A percentile compares a stretch with the other conserved stretches of the same genome.
Evolutionary conservation across 1,140 invertebrate species (phyloP).

Genomic region (Lepidurus couesii): DNA sequence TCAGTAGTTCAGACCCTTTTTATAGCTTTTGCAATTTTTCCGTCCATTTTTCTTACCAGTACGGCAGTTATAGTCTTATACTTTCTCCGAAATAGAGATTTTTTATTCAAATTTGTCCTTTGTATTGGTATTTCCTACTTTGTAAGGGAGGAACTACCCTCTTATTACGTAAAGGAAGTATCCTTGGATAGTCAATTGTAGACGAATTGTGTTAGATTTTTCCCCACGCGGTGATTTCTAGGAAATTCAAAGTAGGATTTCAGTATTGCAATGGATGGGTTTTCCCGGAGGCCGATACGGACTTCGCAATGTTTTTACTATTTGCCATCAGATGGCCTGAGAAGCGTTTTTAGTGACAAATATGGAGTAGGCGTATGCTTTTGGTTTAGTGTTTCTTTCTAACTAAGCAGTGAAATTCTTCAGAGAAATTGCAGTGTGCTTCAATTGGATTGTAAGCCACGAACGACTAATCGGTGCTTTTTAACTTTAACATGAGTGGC

Average conservation of each 20-base stretch:
- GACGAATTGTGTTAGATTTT: too few relatives aligned
- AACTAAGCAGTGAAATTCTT: background rate
- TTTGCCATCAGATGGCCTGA: background rate
- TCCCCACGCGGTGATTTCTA: too few relatives aligned
- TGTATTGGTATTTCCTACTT: too few relatives aligned
- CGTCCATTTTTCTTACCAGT: background rate
- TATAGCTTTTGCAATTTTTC: background rate
- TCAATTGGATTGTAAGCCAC: background rate
- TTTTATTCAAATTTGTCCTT: too few relatives aligned
- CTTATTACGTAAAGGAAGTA: too few relatives aligned
- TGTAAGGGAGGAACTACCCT: too few relatives aligned
- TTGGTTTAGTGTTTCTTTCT: background rate
- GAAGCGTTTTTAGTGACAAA: background rate
- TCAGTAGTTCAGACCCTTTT: too few relatives aligned
- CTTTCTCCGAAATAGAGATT: too few relatives aligned
- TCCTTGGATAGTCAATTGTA: too few relatives aligned
- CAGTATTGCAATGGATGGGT: background rate
- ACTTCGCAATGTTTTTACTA: background rate
- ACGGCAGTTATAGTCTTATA: too few relatives aligned
- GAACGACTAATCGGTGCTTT: background rate
- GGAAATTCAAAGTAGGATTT: too few relatives aligned
- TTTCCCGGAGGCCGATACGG: background rate
- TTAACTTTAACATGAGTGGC: background rate
- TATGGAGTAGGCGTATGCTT: constrained; percentile 17
- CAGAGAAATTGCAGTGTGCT: background rate